Evolutionary conservation across 2,113 vertebrate species (phyloP).

Genomic region (Perca fluviatilis): DNA sequence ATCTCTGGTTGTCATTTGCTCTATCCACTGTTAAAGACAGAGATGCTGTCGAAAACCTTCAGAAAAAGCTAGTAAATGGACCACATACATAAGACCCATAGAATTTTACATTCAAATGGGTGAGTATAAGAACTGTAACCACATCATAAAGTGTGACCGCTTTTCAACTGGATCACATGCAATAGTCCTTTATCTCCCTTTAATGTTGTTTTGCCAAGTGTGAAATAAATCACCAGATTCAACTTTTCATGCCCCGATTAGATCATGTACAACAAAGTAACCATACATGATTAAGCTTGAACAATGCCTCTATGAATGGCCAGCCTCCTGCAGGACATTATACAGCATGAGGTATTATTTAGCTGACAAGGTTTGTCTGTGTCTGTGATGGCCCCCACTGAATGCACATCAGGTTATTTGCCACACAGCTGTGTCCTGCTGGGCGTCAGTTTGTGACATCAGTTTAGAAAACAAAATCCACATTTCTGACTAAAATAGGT

Average conservation of each 20-base stretch:
- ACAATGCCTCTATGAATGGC: slow-evolving; percentile 28
- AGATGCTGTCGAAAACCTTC: background rate
- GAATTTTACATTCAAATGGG: background rate
- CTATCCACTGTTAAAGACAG: too few species aligned
- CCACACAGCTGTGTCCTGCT: slow-evolving; percentile 49
- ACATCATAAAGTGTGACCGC: background rate
- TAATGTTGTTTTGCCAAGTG: slow-evolving; percentile 1
- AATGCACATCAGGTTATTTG: slow-evolving; percentile 48
- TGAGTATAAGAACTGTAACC: background rate
- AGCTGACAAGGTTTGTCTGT: slow-evolving; percentile 63
- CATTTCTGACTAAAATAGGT: background rate
- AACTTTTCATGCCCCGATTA: slow-evolving; percentile 17
- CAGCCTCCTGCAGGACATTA: slow-evolving; percentile 50
- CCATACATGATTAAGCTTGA: slow-evolving; percentile 58
- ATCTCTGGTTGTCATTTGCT: background rate
- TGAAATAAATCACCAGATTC: slow-evolving; percentile 6
- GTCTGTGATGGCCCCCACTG: slow-evolving; percentile 33
- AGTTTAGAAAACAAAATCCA: background rate
- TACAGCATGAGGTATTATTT: slow-evolving; percentile 59
- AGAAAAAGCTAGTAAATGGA: background rate
- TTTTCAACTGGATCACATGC: background rate
- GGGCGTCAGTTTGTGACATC: slow-evolving; percentile 30
- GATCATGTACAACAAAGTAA: slow-evolving; percentile 32
- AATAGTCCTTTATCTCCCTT: background rate
- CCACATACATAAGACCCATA: background rate